Percentiles rank a stretch among this genome's conserved stretches.
Conservation (phyloP, 2,113 vertebrate species). For the Megaleporinus macrocephalus region DNA sequence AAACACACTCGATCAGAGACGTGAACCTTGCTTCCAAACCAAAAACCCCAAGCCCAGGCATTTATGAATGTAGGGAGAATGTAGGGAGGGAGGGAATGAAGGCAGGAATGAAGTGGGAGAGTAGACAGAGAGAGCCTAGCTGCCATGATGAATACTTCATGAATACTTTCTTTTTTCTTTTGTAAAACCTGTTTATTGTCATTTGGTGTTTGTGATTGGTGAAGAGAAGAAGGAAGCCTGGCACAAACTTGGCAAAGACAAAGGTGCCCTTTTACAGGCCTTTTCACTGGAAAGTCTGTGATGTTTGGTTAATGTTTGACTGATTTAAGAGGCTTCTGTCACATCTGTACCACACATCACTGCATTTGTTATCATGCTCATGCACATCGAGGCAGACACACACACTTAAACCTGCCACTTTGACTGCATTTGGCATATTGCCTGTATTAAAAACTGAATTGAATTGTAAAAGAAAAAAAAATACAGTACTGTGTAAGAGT, state of each 20-base stretch:
- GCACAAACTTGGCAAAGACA: slow-evolving; percentile 12
- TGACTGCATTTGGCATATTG: background rate
- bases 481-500: background rate
- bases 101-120: slow-evolving; percentile 36
- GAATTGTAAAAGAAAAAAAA: no score
- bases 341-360: slow-evolving; percentile 2
- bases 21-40: slow-evolving; percentile 50
- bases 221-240: slow-evolving; percentile 5
- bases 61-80: slow-evolving; percentile 40
- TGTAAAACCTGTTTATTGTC: slow-evolving; percentile 15
- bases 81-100: slow-evolving; percentile 29
- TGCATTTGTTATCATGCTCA: slow-evolving; percentile 33
- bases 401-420: slow-evolving; percentile 18
- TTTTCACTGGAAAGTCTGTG: slow-evolving; percentile 29
- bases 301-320: slow-evolving; percentile 37
- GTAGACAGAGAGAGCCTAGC: slow-evolving; percentile 11
- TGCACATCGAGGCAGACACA: slow-evolving; percentile 54
- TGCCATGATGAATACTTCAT: slow-evolving; percentile 42
- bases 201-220: slow-evolving; percentile 33
- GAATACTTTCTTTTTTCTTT: background rate
- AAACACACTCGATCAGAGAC: slow-evolving; percentile 55
- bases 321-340: slow-evolving; percentile 27
- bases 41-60: slow-evolving; percentile 40
- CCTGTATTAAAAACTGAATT: slow-evolving; percentile 3
- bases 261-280: slow-evolving; percentile 33